phyloP scores from a whole-genome alignment of 2,113 vertebrate genomes.

The Malurus cyaneus region DNA sequence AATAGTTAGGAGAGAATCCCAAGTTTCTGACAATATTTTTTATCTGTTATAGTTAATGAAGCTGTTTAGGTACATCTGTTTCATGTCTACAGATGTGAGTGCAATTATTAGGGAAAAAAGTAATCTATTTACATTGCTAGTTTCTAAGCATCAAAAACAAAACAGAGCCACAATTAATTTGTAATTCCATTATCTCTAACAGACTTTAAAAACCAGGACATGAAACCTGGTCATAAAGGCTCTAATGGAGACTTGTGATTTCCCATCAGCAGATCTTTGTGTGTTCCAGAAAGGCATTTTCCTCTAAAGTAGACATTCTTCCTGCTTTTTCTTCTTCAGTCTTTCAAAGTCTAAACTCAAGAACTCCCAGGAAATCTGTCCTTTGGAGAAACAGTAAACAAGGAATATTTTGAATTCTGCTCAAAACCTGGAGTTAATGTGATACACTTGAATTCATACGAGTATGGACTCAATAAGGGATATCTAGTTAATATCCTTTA shows the following conservation, averaged over 20 bases:
- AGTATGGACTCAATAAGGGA: neutral
- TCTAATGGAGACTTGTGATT: neutral
- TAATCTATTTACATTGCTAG: neutral
- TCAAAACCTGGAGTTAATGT: constrained; percentile 2
- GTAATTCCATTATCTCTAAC: neutral
- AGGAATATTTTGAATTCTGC: neutral
- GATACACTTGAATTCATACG: neutral
- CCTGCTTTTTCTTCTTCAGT: neutral
- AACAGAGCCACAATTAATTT: neutral
- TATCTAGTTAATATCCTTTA: constrained; percentile 35
- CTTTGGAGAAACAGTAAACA: neutral
- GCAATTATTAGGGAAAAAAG: neutral
- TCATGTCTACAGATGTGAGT: constrained; percentile 9
- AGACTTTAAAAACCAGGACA: neutral
- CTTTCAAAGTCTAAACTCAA: neutral
- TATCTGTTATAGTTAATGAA: constrained; percentile 24
- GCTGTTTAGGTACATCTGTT: constrained; percentile 38
- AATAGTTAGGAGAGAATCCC: constrained; percentile 5
- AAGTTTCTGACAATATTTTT: constrained; percentile 30
- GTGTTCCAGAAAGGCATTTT: constrained; percentile 3
- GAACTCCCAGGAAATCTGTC: constrained; percentile 6
- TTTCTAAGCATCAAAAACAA: constrained; percentile 16
- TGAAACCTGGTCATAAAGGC: neutral
- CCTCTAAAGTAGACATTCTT: neutral
- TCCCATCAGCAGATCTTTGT: neutral